phyloP scores from a whole-genome alignment of 2,113 vertebrate species.

The Corythornis vintsioides region DNA sequence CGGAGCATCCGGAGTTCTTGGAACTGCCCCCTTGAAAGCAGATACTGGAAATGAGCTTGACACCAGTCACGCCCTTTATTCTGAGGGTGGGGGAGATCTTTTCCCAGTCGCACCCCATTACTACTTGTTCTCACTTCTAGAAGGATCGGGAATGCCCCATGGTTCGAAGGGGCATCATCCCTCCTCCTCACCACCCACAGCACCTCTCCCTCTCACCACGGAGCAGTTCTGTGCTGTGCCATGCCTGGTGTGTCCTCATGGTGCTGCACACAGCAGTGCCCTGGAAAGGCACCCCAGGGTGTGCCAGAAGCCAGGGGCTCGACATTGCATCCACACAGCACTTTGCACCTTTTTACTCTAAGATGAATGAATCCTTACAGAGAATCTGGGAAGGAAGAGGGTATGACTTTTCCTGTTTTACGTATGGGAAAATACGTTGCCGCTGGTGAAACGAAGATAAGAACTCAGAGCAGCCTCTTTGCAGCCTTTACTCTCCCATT shows the following conservation, averaged over 20 bases:
- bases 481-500: neutral
- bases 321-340: neutral
- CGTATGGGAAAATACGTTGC: neutral
- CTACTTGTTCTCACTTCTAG: neutral
- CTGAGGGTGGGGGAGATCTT: neutral
- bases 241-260: accelerated
- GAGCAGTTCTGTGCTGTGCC: neutral
- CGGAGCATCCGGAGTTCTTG: neutral
- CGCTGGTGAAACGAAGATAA: neutral
- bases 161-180: neutral
- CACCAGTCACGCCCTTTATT: neutral
- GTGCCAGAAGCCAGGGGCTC: neutral
- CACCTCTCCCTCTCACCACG: accelerated
- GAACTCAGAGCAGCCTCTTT: neutral
- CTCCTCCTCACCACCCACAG: neutral
- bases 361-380: neutral
- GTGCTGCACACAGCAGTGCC: neutral
- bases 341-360: neutral
- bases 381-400: neutral
- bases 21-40: neutral
- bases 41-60: neutral
- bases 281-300: neutral
- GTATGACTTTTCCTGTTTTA: neutral
- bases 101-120: neutral
- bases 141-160: neutral